phyloP scores from a whole-genome alignment of 2,888 invertebrate genomes.

The Pemphredon lugubris region DNA sequence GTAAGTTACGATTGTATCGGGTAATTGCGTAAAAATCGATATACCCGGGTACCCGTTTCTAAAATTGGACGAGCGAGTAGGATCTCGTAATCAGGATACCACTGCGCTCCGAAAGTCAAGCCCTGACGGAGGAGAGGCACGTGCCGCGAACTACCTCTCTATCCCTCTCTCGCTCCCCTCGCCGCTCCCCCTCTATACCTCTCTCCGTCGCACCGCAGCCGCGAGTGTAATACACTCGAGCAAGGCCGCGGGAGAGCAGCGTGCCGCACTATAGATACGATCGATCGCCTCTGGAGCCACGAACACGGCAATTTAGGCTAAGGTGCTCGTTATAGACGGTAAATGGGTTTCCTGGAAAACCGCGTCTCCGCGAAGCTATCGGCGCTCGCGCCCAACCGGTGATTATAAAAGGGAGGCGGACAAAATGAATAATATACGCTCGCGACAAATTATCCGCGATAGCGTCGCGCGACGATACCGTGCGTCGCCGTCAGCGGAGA shows the following conservation, averaged over 20 bases:
- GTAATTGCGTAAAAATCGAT: slow-evolving; percentile 21
- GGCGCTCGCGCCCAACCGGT: slow-evolving; percentile 15
- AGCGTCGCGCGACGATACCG: slow-evolving; percentile 16
- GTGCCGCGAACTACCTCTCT: slow-evolving; percentile 45
- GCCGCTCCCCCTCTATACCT: slow-evolving; percentile 21
- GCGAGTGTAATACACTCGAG: slow-evolving; percentile 65
- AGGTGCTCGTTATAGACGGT: slow-evolving; percentile 41
- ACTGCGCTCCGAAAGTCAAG: slow-evolving; percentile 28
- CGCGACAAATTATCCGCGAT: slow-evolving; percentile 17
- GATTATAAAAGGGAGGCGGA: slow-evolving; percentile 29
- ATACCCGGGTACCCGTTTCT: slow-evolving; percentile 10
- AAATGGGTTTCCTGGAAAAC: slow-evolving; percentile 63
- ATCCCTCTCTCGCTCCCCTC: slow-evolving; percentile 18
- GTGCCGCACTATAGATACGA: slow-evolving; percentile 62
- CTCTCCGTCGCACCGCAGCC: slow-evolving; percentile 24
- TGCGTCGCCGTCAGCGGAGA: slow-evolving; percentile 7
- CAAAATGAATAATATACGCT: slow-evolving; percentile 25
- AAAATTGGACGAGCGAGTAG: slow-evolving; percentile 12
- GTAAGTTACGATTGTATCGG: neutral
- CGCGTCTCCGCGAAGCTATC: slow-evolving; percentile 42
- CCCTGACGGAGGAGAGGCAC: slow-evolving; percentile 50
- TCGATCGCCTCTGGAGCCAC: slow-evolving; percentile 62
- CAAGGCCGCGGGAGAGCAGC: slow-evolving; percentile 62
- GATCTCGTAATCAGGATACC: slow-evolving; percentile 39
- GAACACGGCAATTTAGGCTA: slow-evolving; percentile 59